Base-by-base conservation (phyloP, 1,140 invertebrate genomes). In the Melitaea cinxia region DNA sequence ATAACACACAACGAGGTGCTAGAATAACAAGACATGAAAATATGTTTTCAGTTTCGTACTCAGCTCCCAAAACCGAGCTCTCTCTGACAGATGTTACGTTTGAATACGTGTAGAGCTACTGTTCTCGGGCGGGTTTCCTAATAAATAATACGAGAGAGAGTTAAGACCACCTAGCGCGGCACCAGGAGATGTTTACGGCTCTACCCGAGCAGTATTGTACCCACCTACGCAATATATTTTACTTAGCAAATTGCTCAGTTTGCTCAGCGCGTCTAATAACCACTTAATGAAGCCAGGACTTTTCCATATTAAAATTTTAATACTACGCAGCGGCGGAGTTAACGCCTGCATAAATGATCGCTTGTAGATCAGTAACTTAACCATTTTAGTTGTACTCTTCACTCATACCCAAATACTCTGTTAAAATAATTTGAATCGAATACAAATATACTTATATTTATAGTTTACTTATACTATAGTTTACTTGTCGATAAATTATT, bases 231-330 rank as follows among this genome's bases (percentile, higher is more conserved):
- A 65, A 47, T 87, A 87, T 80, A 84, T 89, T 88, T 86, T 83
- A 80, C 83, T 88, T 77, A 86, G 85, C 86, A 89, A 89, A 89
- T 89, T 89, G 80, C 82, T 83, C 75, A 80, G 80, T 78, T 79
- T 75, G 77, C 77, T 79, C 71, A 68, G 70, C 57, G 79, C 78
- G 78, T 84, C 85, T 89, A 88, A 86, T 87, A 87, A 85, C 82
- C 83, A 78, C 80, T 83, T 89, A 89, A 89, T 88, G 85, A 89
- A 88, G 57, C 50, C 78, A 63, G 56, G 70, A 73, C 68, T 74
- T 78, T 78, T 65, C 65, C 70, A 78, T 76, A 78, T 78, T 78
- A 73, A 72, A 72, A 72, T 63, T 72, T 68, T 72, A 72, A 72
- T 60, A 57, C 53, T 30, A 47, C 42, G 42, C 15, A 50, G 69